Base-by-base conservation (phyloP, 2,888 invertebrate species). In the Craniophora ligustri region DNA sequence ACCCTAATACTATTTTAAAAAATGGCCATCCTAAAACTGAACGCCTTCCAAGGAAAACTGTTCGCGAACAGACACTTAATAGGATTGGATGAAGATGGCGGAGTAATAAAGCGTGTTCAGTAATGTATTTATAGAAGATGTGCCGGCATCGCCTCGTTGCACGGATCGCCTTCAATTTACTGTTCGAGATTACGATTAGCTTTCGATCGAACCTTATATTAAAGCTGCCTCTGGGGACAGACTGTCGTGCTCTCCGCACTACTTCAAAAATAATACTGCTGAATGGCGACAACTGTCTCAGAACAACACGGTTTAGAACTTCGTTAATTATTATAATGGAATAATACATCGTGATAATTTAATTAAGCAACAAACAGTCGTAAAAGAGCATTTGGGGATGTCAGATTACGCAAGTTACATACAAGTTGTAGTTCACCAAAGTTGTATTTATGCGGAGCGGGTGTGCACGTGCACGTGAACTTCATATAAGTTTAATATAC, bases 81-180 rank as follows among this genome's bases (percentile, higher is more conserved):
- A 89, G 89, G 91, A 93, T 93, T 91, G 89, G 88, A 91, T 87
- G 86, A 89, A 87, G 90, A 90, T 87, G 87, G 90, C 85, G 79
- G 81, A 92, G 92, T 92, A 91, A 91, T 91, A 92, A 92, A 91
- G 86, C 90, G 89, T 91, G 91, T 92, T 90, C 89, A 69, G 78
- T 92, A 92, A 92, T 91, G 89, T 91, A 89, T 91, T 91, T 92
- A 91, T 88, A 85, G 86, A 82, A 84, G 86, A 87, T 85, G 79
- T 85, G 81, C 84, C 81, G 81, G 77, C 82, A 81, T 76, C 77
- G 80, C 77, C 74, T 76, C 81, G 79, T 74, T 82, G 82, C 83
- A 78, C 76, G 78, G 85, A 85, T 88, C 85, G 84, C 81, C 86
- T 88, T 78, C 85, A 84, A 86, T 89, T 88, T 88, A 82, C 82